Base-by-base conservation (phyloP, 2,888 invertebrate genomes). In the Eledona agricola region DNA sequence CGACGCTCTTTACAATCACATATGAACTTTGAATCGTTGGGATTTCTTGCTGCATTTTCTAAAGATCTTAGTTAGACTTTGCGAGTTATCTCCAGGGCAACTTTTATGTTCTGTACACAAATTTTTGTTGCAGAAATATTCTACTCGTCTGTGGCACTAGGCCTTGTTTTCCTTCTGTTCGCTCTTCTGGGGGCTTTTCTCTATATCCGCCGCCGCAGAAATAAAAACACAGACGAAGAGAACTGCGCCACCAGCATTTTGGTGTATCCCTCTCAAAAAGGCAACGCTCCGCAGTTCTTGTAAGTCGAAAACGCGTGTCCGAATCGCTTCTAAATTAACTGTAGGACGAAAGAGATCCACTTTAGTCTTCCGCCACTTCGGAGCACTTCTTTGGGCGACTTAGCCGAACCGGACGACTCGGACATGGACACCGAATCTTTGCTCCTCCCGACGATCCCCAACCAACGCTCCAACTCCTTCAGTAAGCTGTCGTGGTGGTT, bases 401-500 rank as follows among this genome's bases (percentile, higher is more conserved):
- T 66, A 7, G 69, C 71, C 19, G 75, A 75, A 28, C 66, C 67
- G 37, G 71, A 72, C 43, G 75, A 76, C 46, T 70, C 71, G 1
- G 75, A 75, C 53, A 58, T 72, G 16, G 75, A 74, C 31, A 67
- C 69, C 0, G 75, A 75, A 23, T 67, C 71, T 4, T 57, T 75
- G 11, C 60, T 76, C 7, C 55, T 74, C 29, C 72, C 76, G 1
- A 62, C 72, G n/a, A 62, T 65, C 4, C 62, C 65, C 17, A 70
- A 62, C 47, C 79, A 80, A 51, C 78, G 85, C 26, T 85, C 85
- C 9, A 85, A 85, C 66, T 86, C 86, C n/a, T 86, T 84, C 77
- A 85, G 86, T 85, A 73, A 83, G 84, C 82, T 11, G 7, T 25
- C 7, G 7, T 16, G 7, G 5, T n/a, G 7, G 4, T 25, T 25